Conservation (phyloP, 2,797 vertebrate species). For the Remorina albescens region DNA sequence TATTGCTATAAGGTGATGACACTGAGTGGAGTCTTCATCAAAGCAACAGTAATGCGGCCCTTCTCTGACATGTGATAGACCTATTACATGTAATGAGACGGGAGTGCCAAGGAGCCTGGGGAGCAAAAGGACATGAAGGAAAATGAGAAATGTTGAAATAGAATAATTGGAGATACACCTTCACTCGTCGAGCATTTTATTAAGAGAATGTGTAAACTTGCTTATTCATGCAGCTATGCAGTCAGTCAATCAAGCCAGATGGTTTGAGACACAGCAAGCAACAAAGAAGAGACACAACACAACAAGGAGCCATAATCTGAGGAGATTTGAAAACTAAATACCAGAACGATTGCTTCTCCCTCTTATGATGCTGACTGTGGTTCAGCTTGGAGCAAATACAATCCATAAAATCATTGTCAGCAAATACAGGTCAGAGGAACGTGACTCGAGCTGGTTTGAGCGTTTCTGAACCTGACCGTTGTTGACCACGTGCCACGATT, state of each 20-base stretch:
- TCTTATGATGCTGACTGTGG: too few species aligned
- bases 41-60: slow-evolving; percentile 22
- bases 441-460: not conserved
- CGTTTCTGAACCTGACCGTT: not conserved
- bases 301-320: too few species aligned
- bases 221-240: not conserved
- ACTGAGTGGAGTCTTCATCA: slow-evolving; percentile 42
- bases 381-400: not conserved
- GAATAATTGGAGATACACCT: not conserved
- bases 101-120: not conserved
- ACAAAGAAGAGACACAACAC: too few species aligned
- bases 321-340: too few species aligned
- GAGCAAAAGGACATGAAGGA: slow-evolving; percentile 6
- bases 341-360: too few species aligned
- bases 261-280: too few species aligned
- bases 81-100: slow-evolving; percentile 45
- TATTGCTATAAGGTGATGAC: slow-evolving; percentile 31
- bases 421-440: not conserved
- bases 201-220: too few species aligned
- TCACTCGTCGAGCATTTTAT: not conserved
- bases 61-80: slow-evolving; percentile 26
- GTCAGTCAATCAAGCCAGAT: not conserved
- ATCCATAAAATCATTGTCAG: not conserved
- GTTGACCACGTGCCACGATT: not conserved
- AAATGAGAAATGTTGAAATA: not conserved